phyloP scores from a whole-genome alignment of 1,140 invertebrate genomes.

The Phocides pigmalion region DNA sequence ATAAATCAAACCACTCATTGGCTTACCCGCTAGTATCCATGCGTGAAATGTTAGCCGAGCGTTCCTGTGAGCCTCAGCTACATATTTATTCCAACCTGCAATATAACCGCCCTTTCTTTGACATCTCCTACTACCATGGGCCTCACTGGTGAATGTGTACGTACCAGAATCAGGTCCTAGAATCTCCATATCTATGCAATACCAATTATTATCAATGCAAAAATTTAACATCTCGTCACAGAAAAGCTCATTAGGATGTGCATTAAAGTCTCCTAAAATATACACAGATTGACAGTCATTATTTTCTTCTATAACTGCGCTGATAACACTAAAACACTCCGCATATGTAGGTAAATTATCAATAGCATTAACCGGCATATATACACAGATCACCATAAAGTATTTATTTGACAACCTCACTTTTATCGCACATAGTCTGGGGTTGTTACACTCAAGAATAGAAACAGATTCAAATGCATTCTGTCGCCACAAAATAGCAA shows the following conservation, averaged over 20 bases:
- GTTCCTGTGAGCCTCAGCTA: too few relatives aligned
- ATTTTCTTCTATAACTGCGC: background rate
- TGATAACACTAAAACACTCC: conserved; percentile 3
- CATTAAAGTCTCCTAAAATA: conserved; percentile 27
- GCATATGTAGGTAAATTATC: conserved; percentile 10
- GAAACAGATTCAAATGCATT: background rate
- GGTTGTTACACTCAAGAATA: background rate
- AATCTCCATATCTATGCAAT: conserved; percentile 10
- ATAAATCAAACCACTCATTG: too few relatives aligned
- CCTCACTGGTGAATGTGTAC: conserved; percentile 21
- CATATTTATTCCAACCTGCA: too few relatives aligned
- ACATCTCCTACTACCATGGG: too few relatives aligned
- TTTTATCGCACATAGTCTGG: background rate
- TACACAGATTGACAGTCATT: background rate
- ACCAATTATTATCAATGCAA: conserved; percentile 17
- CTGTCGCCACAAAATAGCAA: conserved; percentile 11
- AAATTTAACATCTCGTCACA: conserved; percentile 9
- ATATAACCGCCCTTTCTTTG: too few relatives aligned
- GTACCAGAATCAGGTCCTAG: conserved; percentile 2
- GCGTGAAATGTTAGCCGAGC: too few relatives aligned
- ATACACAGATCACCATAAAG: conserved; percentile 2
- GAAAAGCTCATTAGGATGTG: conserved; percentile 12
- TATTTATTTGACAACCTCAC: background rate
- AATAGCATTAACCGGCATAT: conserved; percentile 3
- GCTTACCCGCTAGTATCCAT: too few relatives aligned